A percentile compares a stretch with the other conserved stretches of the same genome.
phyloP scores from a whole-genome alignment of 2,888 invertebrate genomes.

The Drosophila meridiana region DNA sequence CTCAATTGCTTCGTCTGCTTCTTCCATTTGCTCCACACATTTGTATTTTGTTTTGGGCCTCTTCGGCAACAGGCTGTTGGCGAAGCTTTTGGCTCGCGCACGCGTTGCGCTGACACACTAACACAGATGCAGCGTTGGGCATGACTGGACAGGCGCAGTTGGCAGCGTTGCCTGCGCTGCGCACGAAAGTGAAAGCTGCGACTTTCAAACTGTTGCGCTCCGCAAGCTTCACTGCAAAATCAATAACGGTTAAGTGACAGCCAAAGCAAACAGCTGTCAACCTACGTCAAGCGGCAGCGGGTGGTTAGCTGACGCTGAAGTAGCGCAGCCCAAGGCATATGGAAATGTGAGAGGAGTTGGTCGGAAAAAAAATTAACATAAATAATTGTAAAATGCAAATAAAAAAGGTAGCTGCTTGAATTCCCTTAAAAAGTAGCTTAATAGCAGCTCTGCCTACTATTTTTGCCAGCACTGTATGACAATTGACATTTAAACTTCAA shows the following conservation, averaged over 20 bases:
- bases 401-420: neutral
- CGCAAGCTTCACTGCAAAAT: slow-evolving; percentile 65
- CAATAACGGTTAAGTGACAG: slow-evolving; percentile 63
- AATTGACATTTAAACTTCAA: slow-evolving; percentile 68
- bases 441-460: slow-evolving; percentile 6
- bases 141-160: slow-evolving; percentile 49
- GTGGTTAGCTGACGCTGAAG: slow-evolving; percentile 22
- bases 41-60: slow-evolving; percentile 12
- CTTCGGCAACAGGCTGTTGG: slow-evolving; percentile 68
- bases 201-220: slow-evolving; percentile 77
- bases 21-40: neutral
- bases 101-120: slow-evolving; percentile 72
- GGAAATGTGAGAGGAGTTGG: neutral
- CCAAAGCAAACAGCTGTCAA: slow-evolving; percentile 80
- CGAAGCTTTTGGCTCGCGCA: slow-evolving; percentile 56
- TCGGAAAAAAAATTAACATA: neutral
- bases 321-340: slow-evolving; percentile 30
- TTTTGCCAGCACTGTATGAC: slow-evolving; percentile 48
- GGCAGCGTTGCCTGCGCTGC: slow-evolving; percentile 17
- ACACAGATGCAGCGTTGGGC: slow-evolving; percentile 58
- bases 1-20: neutral
- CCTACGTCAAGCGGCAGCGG: slow-evolving; percentile 69
- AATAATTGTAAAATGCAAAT: too few species aligned
- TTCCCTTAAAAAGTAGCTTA: neutral
- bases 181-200: slow-evolving; percentile 79